Percentiles rank a stretch among this genome's conserved stretches.
Evolutionary conservation across 2,888 invertebrate genomes (phyloP).

Genomic region (Spodoptera littoralis): DNA sequence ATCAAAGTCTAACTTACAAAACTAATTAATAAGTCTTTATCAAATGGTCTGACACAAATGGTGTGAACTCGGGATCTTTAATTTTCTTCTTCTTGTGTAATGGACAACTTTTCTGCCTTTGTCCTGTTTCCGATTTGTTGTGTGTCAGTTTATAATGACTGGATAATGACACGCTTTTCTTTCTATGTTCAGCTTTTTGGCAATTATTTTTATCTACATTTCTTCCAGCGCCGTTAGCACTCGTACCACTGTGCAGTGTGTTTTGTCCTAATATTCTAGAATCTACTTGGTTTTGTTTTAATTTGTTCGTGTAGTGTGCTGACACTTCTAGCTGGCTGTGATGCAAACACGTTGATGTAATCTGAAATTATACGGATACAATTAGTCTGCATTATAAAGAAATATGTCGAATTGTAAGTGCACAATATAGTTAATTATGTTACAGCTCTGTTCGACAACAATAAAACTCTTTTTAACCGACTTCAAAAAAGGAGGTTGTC

Average conservation of each 20-base stretch:
- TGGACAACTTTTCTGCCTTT: slow-evolving; percentile 80
- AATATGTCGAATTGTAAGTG: no score
- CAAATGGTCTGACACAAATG: slow-evolving; percentile 81
- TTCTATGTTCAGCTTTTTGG: slow-evolving; percentile 69
- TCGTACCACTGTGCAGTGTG: slow-evolving; percentile 45
- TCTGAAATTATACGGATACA: slow-evolving; percentile 64
- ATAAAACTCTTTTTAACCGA: no score
- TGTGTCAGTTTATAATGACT: slow-evolving; percentile 81
- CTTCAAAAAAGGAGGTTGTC: no score
- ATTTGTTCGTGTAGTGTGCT: slow-evolving; percentile 60
- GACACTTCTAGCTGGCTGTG: slow-evolving; percentile 83
- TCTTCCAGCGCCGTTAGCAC: slow-evolving; percentile 45
- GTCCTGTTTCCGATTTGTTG: slow-evolving; percentile 81
- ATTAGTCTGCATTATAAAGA: background rate
- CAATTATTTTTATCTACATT: slow-evolving; percentile 65
- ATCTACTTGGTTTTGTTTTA: slow-evolving; percentile 57
- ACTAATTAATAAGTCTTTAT: slow-evolving; percentile 82
- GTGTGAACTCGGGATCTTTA: slow-evolving; percentile 73
- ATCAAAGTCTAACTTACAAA: slow-evolving; percentile 41
- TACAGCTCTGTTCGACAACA: no score
- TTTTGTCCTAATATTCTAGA: slow-evolving; percentile 47
- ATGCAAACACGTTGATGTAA: slow-evolving; percentile 82
- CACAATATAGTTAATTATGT: no score
- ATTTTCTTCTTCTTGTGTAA: slow-evolving; percentile 80
- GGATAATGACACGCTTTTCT: slow-evolving; percentile 78